Conservation (phyloP, 1,140 invertebrate species). For the Rhagoletis pomonella region DNA sequence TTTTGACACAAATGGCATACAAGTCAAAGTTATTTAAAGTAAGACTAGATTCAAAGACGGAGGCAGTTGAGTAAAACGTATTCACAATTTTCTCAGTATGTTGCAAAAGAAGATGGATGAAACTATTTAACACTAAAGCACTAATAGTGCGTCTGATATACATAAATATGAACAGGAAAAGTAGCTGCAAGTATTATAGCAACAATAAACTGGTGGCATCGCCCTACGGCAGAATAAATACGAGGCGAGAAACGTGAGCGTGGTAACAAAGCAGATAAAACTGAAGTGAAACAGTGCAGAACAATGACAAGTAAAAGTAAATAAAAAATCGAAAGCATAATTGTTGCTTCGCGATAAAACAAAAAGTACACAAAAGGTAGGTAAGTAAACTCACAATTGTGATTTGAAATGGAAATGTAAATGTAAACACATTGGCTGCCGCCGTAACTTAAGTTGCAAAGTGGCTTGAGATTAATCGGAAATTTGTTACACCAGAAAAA, state of each 20-base stretch:
- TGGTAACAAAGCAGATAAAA: background rate
- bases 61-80: too few relatives aligned
- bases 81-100: too few relatives aligned
- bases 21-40: too few relatives aligned
- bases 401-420: slow-evolving; percentile 29
- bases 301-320: background rate
- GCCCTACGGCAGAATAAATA: background rate
- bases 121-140: too few relatives aligned
- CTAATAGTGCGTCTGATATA: too few relatives aligned
- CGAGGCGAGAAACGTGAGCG: background rate
- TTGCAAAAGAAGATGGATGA: too few relatives aligned
- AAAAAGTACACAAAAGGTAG: background rate
- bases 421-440: background rate
- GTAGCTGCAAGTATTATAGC: background rate
- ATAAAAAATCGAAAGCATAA: background rate
- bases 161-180: too few relatives aligned
- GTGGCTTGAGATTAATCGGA: background rate
- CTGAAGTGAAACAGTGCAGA: slow-evolving; percentile 19
- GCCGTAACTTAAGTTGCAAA: background rate
- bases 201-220: background rate
- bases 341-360: background rate
- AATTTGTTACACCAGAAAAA: background rate
- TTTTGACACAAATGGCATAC: too few relatives aligned
- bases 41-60: too few relatives aligned
- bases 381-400: background rate